These are phyloP conservation scores for Rotaria macrura DNA, from an alignment of 2,888 invertebrate species.

Conservation along the genomic window DNA sequence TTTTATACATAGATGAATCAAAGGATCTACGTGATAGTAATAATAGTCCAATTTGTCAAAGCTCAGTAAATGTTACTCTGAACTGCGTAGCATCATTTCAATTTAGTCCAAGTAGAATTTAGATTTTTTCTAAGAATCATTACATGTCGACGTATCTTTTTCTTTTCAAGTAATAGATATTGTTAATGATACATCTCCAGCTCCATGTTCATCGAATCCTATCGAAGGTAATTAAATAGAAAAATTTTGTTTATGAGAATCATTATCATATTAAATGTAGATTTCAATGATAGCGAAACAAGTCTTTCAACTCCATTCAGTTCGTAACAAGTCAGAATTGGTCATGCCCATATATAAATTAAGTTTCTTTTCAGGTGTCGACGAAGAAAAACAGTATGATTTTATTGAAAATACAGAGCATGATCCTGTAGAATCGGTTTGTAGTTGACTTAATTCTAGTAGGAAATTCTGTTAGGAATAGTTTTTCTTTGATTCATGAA, in stretches of 20 bases:
- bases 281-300: background rate
- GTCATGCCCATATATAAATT: too few relatives aligned
- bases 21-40: too few relatives aligned
- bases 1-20: background rate
- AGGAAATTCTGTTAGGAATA: background rate
- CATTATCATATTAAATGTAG: background rate
- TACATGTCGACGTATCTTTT: background rate
- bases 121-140: background rate
- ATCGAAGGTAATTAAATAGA: background rate
- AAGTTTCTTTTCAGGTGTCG: background rate
- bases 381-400: background rate
- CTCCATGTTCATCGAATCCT: background rate
- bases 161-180: background rate
- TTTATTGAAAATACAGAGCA: background rate
- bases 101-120: background rate
- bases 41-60: background rate
- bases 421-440: background rate
- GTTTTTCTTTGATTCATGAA: background rate
- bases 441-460: background rate
- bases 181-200: background rate
- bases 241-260: background rate
- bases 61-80: background rate
- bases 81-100: too few relatives aligned
- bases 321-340: background rate
- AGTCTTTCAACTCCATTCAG: background rate